Conservation (phyloP, 30 jellyfish, hydroid and myxozoan species). For the Phacellophora camtschatica region DNA sequence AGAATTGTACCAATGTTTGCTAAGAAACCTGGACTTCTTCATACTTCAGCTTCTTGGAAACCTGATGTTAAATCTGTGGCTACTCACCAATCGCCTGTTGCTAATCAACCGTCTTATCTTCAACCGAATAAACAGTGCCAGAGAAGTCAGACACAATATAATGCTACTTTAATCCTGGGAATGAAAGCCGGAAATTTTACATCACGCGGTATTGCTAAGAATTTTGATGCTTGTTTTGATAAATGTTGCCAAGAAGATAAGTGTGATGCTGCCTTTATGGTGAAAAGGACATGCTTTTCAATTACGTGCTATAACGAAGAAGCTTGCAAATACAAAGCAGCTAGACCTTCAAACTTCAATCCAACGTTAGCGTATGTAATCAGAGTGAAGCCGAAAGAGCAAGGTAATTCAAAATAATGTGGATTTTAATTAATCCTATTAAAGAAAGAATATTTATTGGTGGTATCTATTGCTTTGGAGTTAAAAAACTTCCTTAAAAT, state of each 20-base stretch:
- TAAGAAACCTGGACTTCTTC: neutral
- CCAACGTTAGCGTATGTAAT: constrained; percentile 88
- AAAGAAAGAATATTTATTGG: too few relatives aligned
- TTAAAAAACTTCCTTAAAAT: too few relatives aligned
- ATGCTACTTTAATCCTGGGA: constrained; percentile 88
- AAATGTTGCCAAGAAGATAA: constrained; percentile 64
- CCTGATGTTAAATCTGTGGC: too few relatives aligned
- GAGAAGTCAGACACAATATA: constrained; percentile 31
- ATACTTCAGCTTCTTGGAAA: too few relatives aligned
- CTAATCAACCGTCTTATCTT: too few relatives aligned
- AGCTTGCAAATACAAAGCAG: constrained; percentile 68
- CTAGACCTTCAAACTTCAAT: constrained; percentile 87
- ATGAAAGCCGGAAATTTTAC: constrained; percentile 91
- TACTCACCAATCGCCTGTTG: too few relatives aligned
- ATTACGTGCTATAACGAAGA: constrained; percentile 58
- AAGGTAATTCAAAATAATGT: constrained; percentile 30
- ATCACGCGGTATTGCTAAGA: constrained; percentile 77
- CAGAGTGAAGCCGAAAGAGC: constrained; percentile 38
- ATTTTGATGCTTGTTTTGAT: constrained; percentile 62
- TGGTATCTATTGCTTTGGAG: too few relatives aligned
- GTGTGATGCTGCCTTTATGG: constrained; percentile 99
- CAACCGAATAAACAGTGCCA: constrained; percentile 62
- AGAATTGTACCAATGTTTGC: constrained; percentile 8
- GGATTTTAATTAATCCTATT: too few relatives aligned
- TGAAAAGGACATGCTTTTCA: constrained; percentile 85